These are phyloP conservation scores for Chaetodon auriga DNA, from an alignment of 2,113 vertebrate species.

Conservation along the genomic window DNA sequence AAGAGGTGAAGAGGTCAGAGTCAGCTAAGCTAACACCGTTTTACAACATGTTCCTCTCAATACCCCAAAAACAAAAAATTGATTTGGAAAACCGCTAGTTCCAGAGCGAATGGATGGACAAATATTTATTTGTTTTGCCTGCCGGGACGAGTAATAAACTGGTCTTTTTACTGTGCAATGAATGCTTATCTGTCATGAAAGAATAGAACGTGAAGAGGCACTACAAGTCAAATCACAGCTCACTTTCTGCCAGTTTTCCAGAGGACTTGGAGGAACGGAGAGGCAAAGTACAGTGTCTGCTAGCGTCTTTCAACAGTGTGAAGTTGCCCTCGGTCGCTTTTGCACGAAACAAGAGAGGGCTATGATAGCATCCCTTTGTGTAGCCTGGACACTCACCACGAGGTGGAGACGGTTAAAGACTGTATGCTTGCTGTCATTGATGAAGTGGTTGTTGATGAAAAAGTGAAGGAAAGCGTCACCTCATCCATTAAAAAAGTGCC, in stretches of 20 bases:
- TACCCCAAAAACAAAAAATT: not conserved
- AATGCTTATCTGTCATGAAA: not conserved
- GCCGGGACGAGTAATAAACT: not conserved
- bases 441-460: no score
- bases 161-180: not conserved
- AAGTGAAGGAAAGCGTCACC: no score
- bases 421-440: no score
- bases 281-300: not conserved
- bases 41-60: not conserved
- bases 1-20: not conserved
- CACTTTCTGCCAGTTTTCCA: not conserved
- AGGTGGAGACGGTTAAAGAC: no score
- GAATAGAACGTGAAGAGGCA: not conserved
- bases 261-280: not conserved
- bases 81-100: not conserved
- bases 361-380: no score
- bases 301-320: not conserved
- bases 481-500: no score
- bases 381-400: no score
- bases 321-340: not conserved
- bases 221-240: not conserved
- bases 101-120: not conserved
- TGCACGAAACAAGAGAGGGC: not conserved
- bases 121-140: not conserved
- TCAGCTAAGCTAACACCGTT: not conserved